Percentiles rank a stretch among this genome's conserved stretches.
Evolutionary conservation across 2,113 vertebrate species (phyloP).

Genomic region (Scytalopus superciliaris): DNA sequence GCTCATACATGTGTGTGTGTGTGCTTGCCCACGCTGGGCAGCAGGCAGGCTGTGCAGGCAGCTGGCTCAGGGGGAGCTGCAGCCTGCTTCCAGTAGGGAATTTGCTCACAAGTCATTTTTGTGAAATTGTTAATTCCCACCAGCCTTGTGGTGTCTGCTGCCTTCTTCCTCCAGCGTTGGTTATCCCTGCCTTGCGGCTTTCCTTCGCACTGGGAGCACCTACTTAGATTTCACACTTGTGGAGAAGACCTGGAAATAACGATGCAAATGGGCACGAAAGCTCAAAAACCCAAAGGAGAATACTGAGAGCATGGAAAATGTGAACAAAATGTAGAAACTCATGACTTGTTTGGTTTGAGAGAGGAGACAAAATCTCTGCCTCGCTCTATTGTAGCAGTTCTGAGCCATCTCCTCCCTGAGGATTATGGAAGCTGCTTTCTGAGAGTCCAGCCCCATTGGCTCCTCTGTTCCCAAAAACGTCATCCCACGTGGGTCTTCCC

Average conservation of each 20-base stretch:
- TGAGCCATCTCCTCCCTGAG: not conserved
- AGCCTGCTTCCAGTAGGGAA: not conserved
- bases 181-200: rapidly evolving
- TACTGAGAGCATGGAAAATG: not conserved
- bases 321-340: not conserved
- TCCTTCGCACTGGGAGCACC: not conserved
- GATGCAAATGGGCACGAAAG: not conserved
- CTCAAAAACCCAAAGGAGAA: not conserved
- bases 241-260: not conserved
- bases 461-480: not conserved
- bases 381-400: not conserved
- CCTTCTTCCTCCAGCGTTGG: not conserved
- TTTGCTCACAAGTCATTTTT: not conserved
- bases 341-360: not conserved
- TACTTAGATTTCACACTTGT: not conserved
- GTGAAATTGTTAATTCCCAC: not conserved
- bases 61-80: not conserved
- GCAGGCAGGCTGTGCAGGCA: not conserved
- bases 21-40: not conserved
- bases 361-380: not conserved
- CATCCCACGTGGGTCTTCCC: not conserved
- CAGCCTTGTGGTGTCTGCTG: not conserved
- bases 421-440: not conserved
- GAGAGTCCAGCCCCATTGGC: rapidly evolving
- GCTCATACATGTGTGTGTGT: not conserved